Conservation (phyloP, 2,888 invertebrate genomes). For the Clitarchus hookeri region DNA sequence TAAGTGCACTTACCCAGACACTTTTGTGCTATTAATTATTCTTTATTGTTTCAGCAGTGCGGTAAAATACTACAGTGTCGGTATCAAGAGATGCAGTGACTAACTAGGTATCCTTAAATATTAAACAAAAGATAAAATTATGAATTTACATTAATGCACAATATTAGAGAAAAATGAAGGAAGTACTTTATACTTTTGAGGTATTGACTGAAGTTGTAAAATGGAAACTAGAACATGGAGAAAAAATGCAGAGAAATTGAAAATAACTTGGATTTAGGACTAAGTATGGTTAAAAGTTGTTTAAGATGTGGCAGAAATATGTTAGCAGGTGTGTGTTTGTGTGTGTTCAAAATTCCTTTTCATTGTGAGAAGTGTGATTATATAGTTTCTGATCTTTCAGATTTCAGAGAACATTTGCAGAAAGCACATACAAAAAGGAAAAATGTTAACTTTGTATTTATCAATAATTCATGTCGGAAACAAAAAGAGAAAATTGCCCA, state of each 20-base stretch:
- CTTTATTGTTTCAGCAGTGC: too few species aligned
- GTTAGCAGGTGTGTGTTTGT: constrained; percentile 32
- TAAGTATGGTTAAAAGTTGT: constrained; percentile 19
- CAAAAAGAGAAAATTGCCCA: neutral
- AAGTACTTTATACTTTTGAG: too few species aligned
- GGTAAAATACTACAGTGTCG: too few species aligned
- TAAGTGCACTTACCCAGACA: too few species aligned
- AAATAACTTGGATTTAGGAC: neutral
- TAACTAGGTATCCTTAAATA: too few species aligned
- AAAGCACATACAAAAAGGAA: constrained; percentile 10
- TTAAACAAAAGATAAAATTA: too few species aligned
- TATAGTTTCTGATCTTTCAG: constrained; percentile 23
- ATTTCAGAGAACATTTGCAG: constrained; percentile 30
- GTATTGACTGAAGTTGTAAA: neutral
- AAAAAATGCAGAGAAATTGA: neutral
- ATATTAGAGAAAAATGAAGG: too few species aligned
- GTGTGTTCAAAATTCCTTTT: constrained; percentile 36
- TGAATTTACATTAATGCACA: too few species aligned
- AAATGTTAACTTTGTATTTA: neutral
- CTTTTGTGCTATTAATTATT: too few species aligned
- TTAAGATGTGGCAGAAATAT: constrained; percentile 30
- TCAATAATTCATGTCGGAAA: neutral
- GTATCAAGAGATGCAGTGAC: too few species aligned
- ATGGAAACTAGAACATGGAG: neutral
- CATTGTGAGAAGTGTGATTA: constrained; percentile 28